Evolutionary conservation across 2,888 invertebrate species (phyloP), one percentile per base, ranked within the genome.

Genomic region (Pseudolycoriella hygida): DNA sequence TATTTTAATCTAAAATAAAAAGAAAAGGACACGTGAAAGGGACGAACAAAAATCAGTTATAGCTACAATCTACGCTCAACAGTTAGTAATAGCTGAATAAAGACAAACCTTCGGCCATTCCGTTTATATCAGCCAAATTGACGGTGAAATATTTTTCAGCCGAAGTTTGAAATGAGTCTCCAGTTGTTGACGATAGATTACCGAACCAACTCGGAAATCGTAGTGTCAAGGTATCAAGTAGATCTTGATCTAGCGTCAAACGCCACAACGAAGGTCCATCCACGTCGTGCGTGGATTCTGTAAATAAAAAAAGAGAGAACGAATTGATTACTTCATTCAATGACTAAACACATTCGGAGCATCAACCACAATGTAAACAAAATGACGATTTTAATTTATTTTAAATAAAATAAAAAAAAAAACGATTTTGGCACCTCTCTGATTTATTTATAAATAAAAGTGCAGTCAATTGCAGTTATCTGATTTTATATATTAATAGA

Each of bases 151-250:
- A 41, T 19, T 41, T 19, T 19, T 41, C 41, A 8, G 41, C 25
- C 12, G 41, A 49, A 63, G 60, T 54, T 60, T 60, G 47, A 49
- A 42, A 57, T 53, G 64, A 64, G 20, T 19, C 30, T 20, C 34
- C 39, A 18, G 41, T 59, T 67, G 67, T 50, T 45, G 48, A 43
- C 46, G 48, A 55, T 67, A 67, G 62, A 43, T 67, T 69, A 66
- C 81, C 81, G 73, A 90, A 89, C 89, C 89, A 90, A 78, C 84
- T 87, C 56, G 89, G 89, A 71, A 88, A 89, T 67, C 87, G 86
- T 59, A 85, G 82, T 66, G 85, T 83, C 62, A 90, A 81, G 62
- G 89, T 89, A 69, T 89, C 85, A 66, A 89, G 78, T 60, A 89
- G 76, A 72, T 89, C 89, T 72, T 84, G 80, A 74, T 89, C 89